Conservation (phyloP, 2,888 invertebrate species). For the Chrysolina americana region DNA sequence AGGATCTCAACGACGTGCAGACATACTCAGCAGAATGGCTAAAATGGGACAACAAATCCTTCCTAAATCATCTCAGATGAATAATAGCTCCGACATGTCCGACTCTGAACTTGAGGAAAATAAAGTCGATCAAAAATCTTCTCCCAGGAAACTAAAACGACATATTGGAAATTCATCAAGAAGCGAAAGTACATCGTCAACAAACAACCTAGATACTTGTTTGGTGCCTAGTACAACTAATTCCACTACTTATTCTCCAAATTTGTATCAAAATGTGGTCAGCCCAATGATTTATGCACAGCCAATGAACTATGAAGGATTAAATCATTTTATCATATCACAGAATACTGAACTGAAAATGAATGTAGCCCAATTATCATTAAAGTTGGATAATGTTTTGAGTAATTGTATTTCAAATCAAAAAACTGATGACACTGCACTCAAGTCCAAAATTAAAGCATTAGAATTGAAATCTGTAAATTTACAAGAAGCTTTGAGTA, state of each 20-base stretch:
- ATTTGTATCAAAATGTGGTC: background rate
- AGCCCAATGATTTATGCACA: constrained; percentile 43
- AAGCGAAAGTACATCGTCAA: background rate
- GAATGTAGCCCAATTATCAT: constrained; percentile 75
- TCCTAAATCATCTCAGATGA: constrained; percentile 56
- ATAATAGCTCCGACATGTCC: constrained; percentile 51
- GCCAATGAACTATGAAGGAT: constrained; percentile 62
- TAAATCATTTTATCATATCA: constrained; percentile 72
- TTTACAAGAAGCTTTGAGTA: constrained; percentile 57
- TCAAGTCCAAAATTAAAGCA: constrained; percentile 66
- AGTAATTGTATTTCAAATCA: constrained; percentile 48
- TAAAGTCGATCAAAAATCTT: constrained; percentile 36
- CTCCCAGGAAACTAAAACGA: constrained; percentile 45
- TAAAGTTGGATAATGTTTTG: constrained; percentile 76
- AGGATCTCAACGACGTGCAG: constrained; percentile 64
- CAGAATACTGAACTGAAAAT: constrained; percentile 79
- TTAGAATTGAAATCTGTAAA: constrained; percentile 66
- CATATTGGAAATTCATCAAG: background rate
- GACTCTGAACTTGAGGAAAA: constrained; percentile 55
- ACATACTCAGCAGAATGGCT: constrained; percentile 73
- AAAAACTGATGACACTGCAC: constrained; percentile 52
- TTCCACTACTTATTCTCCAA: constrained; percentile 1
- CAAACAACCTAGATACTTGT: constrained; percentile 18
- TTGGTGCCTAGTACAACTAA: background rate
- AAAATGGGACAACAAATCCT: constrained; percentile 73